Percentiles rank a stretch among this genome's conserved stretches.
Evolutionary conservation across 2,113 vertebrate species (phyloP).

Genomic region (Apteryx owenii): DNA sequence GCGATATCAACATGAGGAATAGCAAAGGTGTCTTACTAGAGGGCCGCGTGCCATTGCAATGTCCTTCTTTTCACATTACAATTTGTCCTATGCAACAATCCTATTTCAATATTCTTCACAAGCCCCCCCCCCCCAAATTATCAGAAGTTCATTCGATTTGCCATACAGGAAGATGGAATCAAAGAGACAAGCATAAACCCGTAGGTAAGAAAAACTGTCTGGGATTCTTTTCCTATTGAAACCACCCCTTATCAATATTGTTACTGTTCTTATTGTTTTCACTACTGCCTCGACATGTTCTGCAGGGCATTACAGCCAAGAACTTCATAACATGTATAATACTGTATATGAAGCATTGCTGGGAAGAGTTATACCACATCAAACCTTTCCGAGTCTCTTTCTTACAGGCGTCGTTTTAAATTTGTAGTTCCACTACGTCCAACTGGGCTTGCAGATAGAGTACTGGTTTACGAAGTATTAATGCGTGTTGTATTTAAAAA

Average conservation of each 20-base stretch:
- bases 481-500: neutral
- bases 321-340: neutral
- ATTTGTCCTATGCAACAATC: neutral
- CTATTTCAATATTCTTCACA: neutral
- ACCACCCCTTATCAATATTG: neutral
- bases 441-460: slow-evolving; percentile 17
- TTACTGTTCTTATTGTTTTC: neutral
- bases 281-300: neutral
- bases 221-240: neutral
- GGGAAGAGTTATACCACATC: neutral
- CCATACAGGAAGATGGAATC: neutral
- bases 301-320: neutral
- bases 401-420: neutral
- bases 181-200: neutral
- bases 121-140: neutral
- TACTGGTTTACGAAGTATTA: slow-evolving; percentile 32
- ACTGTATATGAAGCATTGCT: neutral
- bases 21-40: neutral
- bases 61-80: neutral
- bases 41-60: neutral
- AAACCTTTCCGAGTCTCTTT: neutral
- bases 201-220: neutral
- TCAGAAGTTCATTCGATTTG: neutral
- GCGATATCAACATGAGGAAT: neutral
- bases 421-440: neutral